A percentile compares a stretch with the other conserved stretches of the same genome.
These are phyloP conservation scores for Actinernus sp. DNA, from an alignment of 92 coral and sea anemone species.

Conservation along the genomic window DNA sequence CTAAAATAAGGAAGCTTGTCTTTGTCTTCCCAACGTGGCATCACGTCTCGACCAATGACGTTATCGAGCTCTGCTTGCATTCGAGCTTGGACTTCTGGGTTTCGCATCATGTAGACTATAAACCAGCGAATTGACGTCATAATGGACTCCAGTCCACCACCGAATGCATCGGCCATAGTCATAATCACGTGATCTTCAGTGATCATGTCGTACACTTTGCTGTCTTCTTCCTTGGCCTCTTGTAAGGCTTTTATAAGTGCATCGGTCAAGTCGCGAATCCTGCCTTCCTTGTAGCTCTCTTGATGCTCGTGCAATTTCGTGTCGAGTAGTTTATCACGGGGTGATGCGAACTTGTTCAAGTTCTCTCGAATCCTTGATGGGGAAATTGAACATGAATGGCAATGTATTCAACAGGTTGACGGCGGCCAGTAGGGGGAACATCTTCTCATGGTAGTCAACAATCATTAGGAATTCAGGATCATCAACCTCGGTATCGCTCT, in stretches of 20 bases:
- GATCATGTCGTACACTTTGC: slow-evolving; percentile 32
- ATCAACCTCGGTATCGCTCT: slow-evolving; percentile 61
- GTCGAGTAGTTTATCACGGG: slow-evolving; percentile 70
- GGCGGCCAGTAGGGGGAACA: slow-evolving; percentile 58
- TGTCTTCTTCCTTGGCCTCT: slow-evolving; percentile 48
- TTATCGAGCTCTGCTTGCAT: slow-evolving; percentile 66
- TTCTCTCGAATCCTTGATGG: slow-evolving; percentile 28
- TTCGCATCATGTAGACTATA: slow-evolving; percentile 37
- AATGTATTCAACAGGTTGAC: slow-evolving; percentile 62
- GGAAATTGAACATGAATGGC: slow-evolving; percentile 66
- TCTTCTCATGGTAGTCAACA: slow-evolving; percentile 62
- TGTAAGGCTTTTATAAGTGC: slow-evolving; percentile 65
- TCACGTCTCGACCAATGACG: slow-evolving; percentile 60
- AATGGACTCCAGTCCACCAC: slow-evolving; percentile 65
- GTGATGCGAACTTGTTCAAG: slow-evolving; percentile 1
- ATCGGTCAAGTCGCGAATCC: slow-evolving; percentile 70
- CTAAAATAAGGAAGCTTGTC: slow-evolving; percentile 58
- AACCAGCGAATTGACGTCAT: slow-evolving; percentile 63
- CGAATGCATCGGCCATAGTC: slow-evolving; percentile 67
- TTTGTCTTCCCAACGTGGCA: slow-evolving; percentile 54
- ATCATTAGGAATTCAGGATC: slow-evolving; percentile 80
- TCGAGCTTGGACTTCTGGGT: slow-evolving; percentile 71
- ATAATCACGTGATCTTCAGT: slow-evolving; percentile 67
- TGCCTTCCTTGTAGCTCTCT: slow-evolving; percentile 60
- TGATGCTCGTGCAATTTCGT: slow-evolving; percentile 65